Base-by-base conservation (phyloP, 2,888 invertebrate genomes). In the Sinotaia quadrata region DNA sequence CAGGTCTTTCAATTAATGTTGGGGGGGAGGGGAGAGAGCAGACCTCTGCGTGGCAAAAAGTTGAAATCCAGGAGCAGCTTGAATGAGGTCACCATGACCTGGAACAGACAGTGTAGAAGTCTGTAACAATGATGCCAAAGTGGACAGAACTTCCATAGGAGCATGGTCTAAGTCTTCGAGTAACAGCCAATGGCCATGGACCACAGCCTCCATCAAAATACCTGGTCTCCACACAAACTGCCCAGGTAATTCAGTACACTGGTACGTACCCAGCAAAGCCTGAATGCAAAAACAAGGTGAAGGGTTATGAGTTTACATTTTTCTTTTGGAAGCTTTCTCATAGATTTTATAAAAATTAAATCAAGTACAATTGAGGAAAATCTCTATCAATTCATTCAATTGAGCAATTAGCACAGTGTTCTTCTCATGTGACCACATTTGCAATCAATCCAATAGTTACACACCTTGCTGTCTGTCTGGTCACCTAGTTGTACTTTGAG, bases 151-250 rank as follows among this genome's bases (percentile, higher is more conserved):
- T 87, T 99, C 99, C 84, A 94, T 92, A 1, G 96, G 94, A 2
- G 97, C 98, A 72, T 93, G 92, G 87, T 99, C 98, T 58, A 99
- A 92, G 86, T 99, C 99, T 90, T 99, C 98, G 72, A 99, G 89
- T 2, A 99, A 90, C 33, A 99, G 88, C 97, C 98, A 98, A 82
- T 93, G 78, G 8, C 88, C 87, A 29, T 78, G 75, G 5, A 76
- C 78, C 29, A 87, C 84, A 92, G 94, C 90, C 74, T 84, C 85
- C 4, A 97, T 96, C 66, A 98, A 89, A 60, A 96, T 93, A n/a
- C 98, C 98, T 2, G 97, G 94, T 78, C 94, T 92, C 98, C 98
- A 99, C 27, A 96, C 90, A 90, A 99, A 99, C 89, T 99, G 96
- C 18, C 99, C 99, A 0, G 98, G 98, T 59, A 97, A 91, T 86